Evolutionary conservation across 2,797 vertebrate species (phyloP).

Genomic region (Urocyon cinereoargenteus): DNA sequence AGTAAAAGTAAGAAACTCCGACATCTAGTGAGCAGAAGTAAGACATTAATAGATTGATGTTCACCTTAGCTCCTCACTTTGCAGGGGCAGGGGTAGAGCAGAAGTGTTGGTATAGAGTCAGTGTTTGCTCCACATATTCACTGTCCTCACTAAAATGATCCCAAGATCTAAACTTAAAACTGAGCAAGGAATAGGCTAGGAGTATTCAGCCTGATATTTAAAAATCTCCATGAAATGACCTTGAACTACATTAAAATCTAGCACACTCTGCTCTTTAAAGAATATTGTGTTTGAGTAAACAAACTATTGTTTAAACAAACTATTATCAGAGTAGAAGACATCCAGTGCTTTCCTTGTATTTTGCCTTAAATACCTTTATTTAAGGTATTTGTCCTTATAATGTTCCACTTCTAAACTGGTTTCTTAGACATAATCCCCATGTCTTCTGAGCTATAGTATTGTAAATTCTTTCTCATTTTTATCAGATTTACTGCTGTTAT

Average conservation of each 20-base stretch:
- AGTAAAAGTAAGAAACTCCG: not conserved
- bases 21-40: not conserved
- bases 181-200: not conserved
- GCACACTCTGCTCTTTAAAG: not conserved
- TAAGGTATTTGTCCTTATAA: not conserved
- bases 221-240: not conserved
- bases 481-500: not conserved
- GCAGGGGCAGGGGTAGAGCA: not conserved
- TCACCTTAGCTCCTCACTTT: not conserved
- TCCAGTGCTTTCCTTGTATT: not conserved
- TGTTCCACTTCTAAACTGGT: not conserved
- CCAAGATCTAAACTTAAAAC: not conserved
- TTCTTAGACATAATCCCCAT: not conserved
- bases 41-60: not conserved
- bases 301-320: not conserved
- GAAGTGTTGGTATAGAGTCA: not conserved
- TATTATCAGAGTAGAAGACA: not conserved
- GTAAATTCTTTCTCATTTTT: not conserved
- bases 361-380: not conserved
- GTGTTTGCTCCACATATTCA: not conserved
- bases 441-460: not conserved
- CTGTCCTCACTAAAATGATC: not conserved
- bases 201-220: not conserved
- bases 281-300: not conserved
- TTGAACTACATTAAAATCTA: not conserved